Evolutionary conservation across 2,797 vertebrate genomes (phyloP), one percentile per base, ranked within the genome.

Genomic region (Leptatherina wallacei): DNA sequence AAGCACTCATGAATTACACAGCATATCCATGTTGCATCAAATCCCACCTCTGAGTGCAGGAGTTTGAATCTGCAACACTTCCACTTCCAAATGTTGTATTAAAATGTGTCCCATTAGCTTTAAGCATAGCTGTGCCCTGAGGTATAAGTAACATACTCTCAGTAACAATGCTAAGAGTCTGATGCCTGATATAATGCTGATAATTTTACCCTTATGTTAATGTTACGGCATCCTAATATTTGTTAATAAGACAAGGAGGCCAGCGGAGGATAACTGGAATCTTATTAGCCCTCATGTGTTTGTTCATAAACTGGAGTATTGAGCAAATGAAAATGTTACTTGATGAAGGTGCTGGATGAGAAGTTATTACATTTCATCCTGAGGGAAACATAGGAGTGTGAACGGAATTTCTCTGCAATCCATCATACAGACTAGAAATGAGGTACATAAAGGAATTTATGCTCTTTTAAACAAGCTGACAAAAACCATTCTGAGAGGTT

Each of bases 291-390:
- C 0, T 62, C 62, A 36, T 30, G 38, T 56, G 61, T 61, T 69
- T 69, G 65, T 33, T 69, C 70, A 69, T 51, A 62, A 42, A 65
- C 0, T 20, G 12, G 72, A 61, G 56, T 13, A 3, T 29, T 56
- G 0, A 32, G 58, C 36, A 63, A 66, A 73, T 63, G 32, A 61
- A 70, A 38, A 55, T 49, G 38, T 69, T 65, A 35, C 60, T 61
- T 38, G 30, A 35, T 66, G 32, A 18, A 27, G 35, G 24, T 33
- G 47, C 44, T 61, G 42, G 38, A 49, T 52, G 33, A 51, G 57
- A 40, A 47, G 13, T 66, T 30, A 49, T 47, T 22, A 51, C 40
- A 65, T 20, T 16, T 29, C 18, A 61, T 83, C 67, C 56, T 29
- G 36, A 60, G 56, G 38, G 47, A 35, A 29, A 7, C 51, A 27